Evolutionary conservation across 2,888 invertebrate species (phyloP).

Genomic region (Amiota mariae): DNA sequence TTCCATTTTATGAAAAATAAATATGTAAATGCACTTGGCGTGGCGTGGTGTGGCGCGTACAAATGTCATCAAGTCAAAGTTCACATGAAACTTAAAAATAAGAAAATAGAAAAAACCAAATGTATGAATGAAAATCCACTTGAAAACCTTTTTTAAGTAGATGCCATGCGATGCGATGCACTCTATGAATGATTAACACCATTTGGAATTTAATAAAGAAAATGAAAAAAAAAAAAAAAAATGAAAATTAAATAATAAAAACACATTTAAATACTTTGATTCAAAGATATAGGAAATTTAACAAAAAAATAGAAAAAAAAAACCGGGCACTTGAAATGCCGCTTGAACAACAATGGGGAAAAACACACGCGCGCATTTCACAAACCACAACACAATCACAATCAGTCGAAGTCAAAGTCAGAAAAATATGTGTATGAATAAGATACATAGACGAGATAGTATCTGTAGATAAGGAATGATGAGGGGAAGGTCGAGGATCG

Average conservation of each 20-base stretch:
- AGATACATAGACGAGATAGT: too few species aligned
- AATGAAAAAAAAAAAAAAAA: background rate
- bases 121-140: too few species aligned
- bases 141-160: too few species aligned
- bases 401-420: background rate
- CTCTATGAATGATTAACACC: background rate
- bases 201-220: slow-evolving; percentile 13
- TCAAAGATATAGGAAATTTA: background rate
- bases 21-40: too few species aligned
- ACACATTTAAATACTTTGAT: background rate
- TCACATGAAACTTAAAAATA: too few species aligned
- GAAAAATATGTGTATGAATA: too few species aligned
- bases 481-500: too few species aligned
- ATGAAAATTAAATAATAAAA: background rate
- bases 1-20: too few species aligned
- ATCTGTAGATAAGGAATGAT: too few species aligned
- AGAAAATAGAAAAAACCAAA: too few species aligned
- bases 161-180: background rate
- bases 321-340: background rate
- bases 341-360: background rate
- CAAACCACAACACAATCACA: background rate
- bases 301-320: background rate
- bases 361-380: background rate
- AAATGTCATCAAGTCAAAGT: too few species aligned
- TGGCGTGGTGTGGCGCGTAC: too few species aligned